Evolutionary conservation across 2,113 vertebrate species (phyloP), one percentile per base, ranked within the genome.

Genomic region (Vidua chalybeata): DNA sequence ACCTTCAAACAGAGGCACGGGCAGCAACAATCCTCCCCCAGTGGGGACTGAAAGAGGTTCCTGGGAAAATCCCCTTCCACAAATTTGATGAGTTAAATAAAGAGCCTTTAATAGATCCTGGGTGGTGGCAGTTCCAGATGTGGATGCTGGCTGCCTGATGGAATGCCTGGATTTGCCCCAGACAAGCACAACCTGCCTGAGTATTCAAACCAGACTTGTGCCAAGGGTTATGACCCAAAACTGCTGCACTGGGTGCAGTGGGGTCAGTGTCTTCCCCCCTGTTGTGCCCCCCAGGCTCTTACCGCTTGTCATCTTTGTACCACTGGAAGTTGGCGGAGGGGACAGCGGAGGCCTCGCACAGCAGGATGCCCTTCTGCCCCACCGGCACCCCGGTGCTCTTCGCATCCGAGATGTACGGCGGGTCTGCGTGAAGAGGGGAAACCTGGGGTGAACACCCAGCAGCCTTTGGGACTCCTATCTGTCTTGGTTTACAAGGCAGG

Each of bases 231-330:
- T 2, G 5, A 11, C 12, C 24, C 0, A 0, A 45, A 69, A 37
- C 41, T n/a, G 46, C 54, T 4, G 35, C 23, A 3, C 10, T 2
- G 14, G 67, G 31, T 5, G 2, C 30, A 31, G 62, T 0, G 13
- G n/a, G 64, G 7, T 18, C 0, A 2, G 51, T 33, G n/a, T 1
- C 2, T 13, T 23, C 5, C 14, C 30, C 8, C 46, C 11, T 0
- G 4, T 13, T 52, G 22, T 28, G 13, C 4, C 10, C 56, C 43
- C 14, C 9, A 0, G n/a, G 49, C 22, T 63, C 61, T 76, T 98
- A 99, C 99, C 99, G 97, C 96, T 98, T 99, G 95, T 99, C 99
- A 6, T 99, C 99, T 97, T 99, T 99, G 97, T 99, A 99, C 99
- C 99, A 99, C 97, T 99, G 98, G 96, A 99, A 99, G 46, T 99